A percentile compares a stretch with the other conserved stretches of the same genome.
Conservation (phyloP, 2,113 vertebrate species). For the Coptodon bakossiorum region DNA sequence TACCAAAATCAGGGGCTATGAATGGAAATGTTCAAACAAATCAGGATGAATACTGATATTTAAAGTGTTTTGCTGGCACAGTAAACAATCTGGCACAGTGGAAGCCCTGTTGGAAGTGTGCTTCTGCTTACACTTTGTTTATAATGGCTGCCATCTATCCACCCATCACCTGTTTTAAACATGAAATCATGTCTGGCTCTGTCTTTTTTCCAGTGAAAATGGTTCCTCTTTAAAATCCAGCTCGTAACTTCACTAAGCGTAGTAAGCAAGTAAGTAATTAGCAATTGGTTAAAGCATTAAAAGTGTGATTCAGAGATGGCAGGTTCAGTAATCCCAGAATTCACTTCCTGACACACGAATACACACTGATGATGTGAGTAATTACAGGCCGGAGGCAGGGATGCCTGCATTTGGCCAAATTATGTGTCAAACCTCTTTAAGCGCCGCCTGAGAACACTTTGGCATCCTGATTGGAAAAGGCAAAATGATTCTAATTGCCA, state of each 20-base stretch:
- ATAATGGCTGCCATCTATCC: background rate
- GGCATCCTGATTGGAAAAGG: slow-evolving; percentile 41
- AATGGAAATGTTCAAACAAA: background rate
- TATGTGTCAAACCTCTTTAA: slow-evolving; percentile 30
- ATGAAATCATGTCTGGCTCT: slow-evolving; percentile 51
- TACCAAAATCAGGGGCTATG: background rate
- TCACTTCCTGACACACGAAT: background rate
- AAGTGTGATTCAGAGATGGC: slow-evolving; percentile 34
- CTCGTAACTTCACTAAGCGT: background rate
- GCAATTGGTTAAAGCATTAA: background rate
- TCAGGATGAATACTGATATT: background rate
- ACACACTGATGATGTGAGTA: background rate
- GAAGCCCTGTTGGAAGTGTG: background rate
- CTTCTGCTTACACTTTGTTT: background rate
- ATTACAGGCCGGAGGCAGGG: background rate
- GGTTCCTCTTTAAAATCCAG: slow-evolving; percentile 2
- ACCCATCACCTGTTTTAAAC: slow-evolving; percentile 19
- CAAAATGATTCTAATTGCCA: slow-evolving; percentile 10
- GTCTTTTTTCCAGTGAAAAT: background rate
- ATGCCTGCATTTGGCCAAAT: background rate
- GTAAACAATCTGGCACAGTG: background rate
- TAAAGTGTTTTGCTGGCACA: background rate
- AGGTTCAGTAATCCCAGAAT: background rate
- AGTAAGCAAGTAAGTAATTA: slow-evolving; percentile 28
- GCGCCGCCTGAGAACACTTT: background rate